These are phyloP conservation scores for Candoia aspera DNA, from an alignment of 2,113 vertebrate species.

Conservation along the genomic window DNA sequence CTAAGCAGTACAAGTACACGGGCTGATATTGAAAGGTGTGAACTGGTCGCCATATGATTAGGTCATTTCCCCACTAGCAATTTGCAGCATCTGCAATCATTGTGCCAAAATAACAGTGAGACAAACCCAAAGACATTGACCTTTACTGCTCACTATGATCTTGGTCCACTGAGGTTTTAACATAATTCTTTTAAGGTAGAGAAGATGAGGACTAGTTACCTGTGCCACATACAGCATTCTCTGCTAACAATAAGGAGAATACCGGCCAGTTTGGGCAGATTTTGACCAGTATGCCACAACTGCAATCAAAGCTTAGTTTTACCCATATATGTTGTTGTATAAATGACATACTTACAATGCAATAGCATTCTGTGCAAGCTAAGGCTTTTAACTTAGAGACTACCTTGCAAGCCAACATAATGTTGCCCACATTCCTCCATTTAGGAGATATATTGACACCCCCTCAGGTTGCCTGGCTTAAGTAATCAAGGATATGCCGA, in stretches of 20 bases:
- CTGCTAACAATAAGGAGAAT: neutral
- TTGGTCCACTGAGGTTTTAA: neutral
- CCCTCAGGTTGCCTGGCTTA: neutral
- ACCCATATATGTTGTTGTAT: neutral
- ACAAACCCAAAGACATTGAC: neutral
- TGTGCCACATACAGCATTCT: neutral
- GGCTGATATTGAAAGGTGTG: too few species aligned
- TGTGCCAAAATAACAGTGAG: too few species aligned
- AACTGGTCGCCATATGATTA: too few species aligned
- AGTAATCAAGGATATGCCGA: constrained; percentile 4
- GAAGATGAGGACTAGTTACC: neutral
- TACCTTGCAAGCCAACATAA: neutral
- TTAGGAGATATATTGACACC: neutral
- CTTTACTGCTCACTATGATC: neutral
- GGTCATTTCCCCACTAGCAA: too few species aligned
- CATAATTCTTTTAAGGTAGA: neutral
- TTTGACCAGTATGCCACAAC: neutral
- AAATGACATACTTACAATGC: neutral
- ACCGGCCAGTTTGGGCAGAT: too few species aligned
- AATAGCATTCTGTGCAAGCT: neutral
- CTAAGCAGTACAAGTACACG: too few species aligned
- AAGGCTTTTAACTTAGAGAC: neutral
- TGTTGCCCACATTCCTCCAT: neutral
- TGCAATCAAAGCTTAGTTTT: neutral
- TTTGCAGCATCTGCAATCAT: too few species aligned